A percentile compares a stretch with the other conserved stretches of the same genome.
phyloP scores from a whole-genome alignment of 1,140 invertebrate species.

The Hycleus phaleratus region DNA sequence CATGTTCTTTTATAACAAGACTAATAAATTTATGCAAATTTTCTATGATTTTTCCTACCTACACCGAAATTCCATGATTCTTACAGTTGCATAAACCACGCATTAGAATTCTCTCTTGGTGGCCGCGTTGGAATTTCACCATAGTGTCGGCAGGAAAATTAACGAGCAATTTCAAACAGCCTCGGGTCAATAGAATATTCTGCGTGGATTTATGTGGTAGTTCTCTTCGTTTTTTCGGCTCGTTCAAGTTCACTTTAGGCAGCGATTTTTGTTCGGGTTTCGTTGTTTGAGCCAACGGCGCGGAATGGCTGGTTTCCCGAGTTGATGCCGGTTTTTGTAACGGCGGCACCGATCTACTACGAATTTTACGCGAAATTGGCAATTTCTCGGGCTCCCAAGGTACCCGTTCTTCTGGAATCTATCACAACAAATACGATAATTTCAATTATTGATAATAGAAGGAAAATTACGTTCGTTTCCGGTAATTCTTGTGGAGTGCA shows the following conservation, averaged over 20 bases:
- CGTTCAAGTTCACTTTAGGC: no score
- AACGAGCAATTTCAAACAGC: conserved; percentile 34
- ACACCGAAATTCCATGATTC: background rate
- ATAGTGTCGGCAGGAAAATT: conserved; percentile 37
- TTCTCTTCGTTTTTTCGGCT: no score
- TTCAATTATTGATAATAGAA: no score
- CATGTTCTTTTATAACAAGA: no score
- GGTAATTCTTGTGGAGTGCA: conserved; percentile 30
- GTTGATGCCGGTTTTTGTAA: conserved; percentile 8
- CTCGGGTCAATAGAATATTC: conserved; percentile 31
- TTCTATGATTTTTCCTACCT: no score
- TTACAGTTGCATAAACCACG: background rate
- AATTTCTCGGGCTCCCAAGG: conserved; percentile 41
- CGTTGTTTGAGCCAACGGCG: background rate
- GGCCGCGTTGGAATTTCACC: conserved; percentile 32
- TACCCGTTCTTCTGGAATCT: conserved; percentile 41
- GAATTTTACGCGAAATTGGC: conserved; percentile 10
- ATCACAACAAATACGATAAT: background rate
- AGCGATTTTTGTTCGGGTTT: background rate
- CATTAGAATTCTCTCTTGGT: background rate
- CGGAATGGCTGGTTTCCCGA: background rate
- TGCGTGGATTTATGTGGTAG: conserved; percentile 10
- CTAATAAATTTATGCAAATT: no score
- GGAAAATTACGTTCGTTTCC: conserved; percentile 4
- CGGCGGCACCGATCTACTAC: conserved; percentile 25